Conservation (phyloP, 2,113 vertebrate genomes). For the Oryzias melastigma region DNA sequence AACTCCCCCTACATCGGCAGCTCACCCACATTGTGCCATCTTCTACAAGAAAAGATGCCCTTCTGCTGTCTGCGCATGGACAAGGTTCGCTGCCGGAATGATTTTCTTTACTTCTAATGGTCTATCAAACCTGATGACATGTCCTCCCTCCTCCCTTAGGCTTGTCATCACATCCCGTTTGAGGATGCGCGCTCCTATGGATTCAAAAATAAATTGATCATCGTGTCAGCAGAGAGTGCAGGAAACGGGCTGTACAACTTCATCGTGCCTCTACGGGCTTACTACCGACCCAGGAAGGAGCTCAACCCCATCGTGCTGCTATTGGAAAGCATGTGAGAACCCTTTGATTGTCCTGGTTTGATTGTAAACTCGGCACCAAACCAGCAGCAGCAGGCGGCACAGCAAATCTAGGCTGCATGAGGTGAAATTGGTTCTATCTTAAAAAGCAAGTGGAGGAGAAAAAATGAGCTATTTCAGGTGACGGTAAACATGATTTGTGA, state of each 20-base stretch:
- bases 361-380: not conserved
- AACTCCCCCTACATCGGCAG: conserved; percentile 86
- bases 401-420: conserved; percentile 30
- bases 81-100: conserved; percentile 61
- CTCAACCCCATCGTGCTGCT: conserved; percentile 84
- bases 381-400: not conserved
- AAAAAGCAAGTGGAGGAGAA: conserved; percentile 28
- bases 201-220: conserved; percentile 84
- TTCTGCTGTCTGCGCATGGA: conserved; percentile 85
- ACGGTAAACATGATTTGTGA: conserved; percentile 52
- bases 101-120: not conserved
- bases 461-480: conserved; percentile 26
- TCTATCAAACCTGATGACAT: not conserved
- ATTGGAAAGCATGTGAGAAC: conserved; percentile 80
- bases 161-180: conserved; percentile 77
- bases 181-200: conserved; percentile 82
- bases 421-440: conserved; percentile 21
- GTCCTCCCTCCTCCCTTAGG: conserved; percentile 43
- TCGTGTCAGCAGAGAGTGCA: conserved; percentile 82
- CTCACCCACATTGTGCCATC: conserved; percentile 82
- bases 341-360: not conserved
- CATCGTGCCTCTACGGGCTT: conserved; percentile 81
- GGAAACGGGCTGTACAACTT: conserved; percentile 87
- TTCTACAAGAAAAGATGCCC: conserved; percentile 81
- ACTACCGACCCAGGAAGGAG: conserved; percentile 82